Percentiles rank a stretch among this genome's conserved stretches.
Evolutionary conservation across 2,797 vertebrate species (phyloP).

Genomic region (Gadopsis marmoratus): DNA sequence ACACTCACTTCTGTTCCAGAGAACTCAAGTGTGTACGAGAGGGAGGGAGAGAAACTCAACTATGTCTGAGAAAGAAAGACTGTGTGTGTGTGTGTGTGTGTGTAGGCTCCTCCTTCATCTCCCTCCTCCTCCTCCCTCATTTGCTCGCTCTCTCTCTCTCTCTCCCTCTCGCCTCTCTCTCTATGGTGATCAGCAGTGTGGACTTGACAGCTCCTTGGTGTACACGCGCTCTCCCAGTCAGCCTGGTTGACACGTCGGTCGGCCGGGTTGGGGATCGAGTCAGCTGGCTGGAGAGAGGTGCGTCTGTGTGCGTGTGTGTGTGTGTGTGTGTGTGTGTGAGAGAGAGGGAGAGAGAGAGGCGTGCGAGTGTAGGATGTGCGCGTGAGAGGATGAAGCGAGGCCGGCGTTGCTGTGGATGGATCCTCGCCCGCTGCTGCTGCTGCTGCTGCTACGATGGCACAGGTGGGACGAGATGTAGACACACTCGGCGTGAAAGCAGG

Average conservation of each 20-base stretch:
- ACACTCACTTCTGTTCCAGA: constrained; percentile 52
- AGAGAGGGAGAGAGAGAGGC: not conserved
- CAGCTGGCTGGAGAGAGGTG: not conserved
- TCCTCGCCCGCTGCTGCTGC: constrained; percentile 71
- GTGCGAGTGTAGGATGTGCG: constrained; percentile 53
- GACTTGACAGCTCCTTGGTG: constrained; percentile 27
- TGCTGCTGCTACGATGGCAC: constrained; percentile 68
- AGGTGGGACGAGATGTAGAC: constrained; percentile 58
- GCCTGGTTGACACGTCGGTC: not conserved
- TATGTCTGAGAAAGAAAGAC: constrained; percentile 17
- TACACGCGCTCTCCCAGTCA: constrained; percentile 8
- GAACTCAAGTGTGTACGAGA: constrained; percentile 26
- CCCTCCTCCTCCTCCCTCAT: constrained; percentile 29
- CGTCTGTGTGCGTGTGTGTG: constrained; percentile 14
- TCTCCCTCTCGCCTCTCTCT: not conserved
- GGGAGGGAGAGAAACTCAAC: constrained; percentile 21
- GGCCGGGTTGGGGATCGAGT: not conserved
- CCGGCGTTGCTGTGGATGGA: constrained; percentile 71
- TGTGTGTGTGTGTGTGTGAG: not conserved
- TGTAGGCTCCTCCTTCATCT: constrained; percentile 51
- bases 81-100: constrained; percentile 16
- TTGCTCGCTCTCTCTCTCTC: constrained; percentile 12
- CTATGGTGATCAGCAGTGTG: constrained; percentile 49
- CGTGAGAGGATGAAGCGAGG: constrained; percentile 70
- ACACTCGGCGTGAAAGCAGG: not conserved